Percentiles rank a stretch among this genome's conserved stretches.
phyloP scores from a whole-genome alignment of 2,888 invertebrate species.

The Periphyllus acericola region DNA sequence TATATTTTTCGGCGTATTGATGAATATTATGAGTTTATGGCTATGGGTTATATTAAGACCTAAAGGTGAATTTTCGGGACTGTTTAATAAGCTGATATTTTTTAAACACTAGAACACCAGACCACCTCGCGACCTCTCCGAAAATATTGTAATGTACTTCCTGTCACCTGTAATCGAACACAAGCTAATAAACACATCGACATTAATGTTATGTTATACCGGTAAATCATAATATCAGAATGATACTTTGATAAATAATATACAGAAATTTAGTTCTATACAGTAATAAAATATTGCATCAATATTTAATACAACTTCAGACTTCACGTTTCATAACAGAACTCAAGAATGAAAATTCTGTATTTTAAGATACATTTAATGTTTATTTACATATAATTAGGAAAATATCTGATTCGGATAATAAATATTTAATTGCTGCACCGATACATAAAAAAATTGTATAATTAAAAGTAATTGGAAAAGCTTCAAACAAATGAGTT shows the following conservation, averaged over 20 bases:
- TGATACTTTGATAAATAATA: background rate
- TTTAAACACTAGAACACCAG: background rate
- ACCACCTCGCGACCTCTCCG: background rate
- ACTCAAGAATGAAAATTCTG: too few species aligned
- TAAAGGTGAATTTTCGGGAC: background rate
- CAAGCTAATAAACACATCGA: background rate
- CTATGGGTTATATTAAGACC: background rate
- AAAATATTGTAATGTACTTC: slow-evolving; percentile 26
- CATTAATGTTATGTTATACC: background rate
- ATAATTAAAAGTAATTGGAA: too few species aligned
- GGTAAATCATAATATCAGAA: background rate
- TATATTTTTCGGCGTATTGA: background rate
- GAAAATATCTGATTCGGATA: too few species aligned
- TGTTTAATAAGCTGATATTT: background rate
- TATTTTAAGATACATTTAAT: too few species aligned
- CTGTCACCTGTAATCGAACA: background rate
- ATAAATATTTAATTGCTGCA: too few species aligned
- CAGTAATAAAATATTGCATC: too few species aligned
- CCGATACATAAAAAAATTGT: too few species aligned
- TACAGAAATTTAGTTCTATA: too few species aligned
- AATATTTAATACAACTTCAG: too few species aligned
- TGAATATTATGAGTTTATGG: background rate
- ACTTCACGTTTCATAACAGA: too few species aligned
- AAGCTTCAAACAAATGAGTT: too few species aligned
- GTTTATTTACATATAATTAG: too few species aligned